Conservation (phyloP, 2,113 vertebrate species). For the Athene cunicularia region DNA sequence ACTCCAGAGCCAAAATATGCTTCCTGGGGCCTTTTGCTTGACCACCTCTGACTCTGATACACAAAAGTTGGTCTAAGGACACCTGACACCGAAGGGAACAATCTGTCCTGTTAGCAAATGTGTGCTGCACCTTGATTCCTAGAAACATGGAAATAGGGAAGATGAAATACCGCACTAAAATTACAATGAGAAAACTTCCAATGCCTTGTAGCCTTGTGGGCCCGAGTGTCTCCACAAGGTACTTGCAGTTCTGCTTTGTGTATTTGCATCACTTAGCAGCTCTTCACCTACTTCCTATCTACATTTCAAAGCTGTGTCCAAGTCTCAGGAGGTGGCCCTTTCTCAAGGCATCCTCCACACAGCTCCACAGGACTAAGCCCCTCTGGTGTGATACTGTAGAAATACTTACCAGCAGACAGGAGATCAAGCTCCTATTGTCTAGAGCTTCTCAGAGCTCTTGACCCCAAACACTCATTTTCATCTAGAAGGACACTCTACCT, state of each 20-base stretch:
- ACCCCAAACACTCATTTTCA: background rate
- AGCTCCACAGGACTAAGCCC: background rate
- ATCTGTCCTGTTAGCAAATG: background rate
- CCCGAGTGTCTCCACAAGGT: background rate
- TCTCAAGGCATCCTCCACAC: background rate
- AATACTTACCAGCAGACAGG: background rate
- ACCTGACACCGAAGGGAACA: background rate
- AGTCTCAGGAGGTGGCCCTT: background rate
- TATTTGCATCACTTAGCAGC: background rate
- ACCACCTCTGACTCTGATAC: background rate
- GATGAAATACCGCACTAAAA: background rate
- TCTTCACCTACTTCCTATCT: background rate
- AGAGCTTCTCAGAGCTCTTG: background rate
- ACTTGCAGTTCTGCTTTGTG: background rate
- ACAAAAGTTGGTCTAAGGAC: background rate
- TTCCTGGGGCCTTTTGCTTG: background rate
- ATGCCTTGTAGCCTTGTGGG: fast-evolving
- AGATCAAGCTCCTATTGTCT: background rate
- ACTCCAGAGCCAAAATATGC: background rate
- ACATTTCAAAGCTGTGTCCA: background rate
- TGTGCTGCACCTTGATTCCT: background rate
- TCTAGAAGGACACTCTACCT: background rate
- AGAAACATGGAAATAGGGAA: background rate
- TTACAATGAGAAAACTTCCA: background rate
- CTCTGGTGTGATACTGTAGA: background rate